Evolutionary conservation across 2,113 vertebrate genomes (phyloP).

Genomic region (Lepus timidus): DNA sequence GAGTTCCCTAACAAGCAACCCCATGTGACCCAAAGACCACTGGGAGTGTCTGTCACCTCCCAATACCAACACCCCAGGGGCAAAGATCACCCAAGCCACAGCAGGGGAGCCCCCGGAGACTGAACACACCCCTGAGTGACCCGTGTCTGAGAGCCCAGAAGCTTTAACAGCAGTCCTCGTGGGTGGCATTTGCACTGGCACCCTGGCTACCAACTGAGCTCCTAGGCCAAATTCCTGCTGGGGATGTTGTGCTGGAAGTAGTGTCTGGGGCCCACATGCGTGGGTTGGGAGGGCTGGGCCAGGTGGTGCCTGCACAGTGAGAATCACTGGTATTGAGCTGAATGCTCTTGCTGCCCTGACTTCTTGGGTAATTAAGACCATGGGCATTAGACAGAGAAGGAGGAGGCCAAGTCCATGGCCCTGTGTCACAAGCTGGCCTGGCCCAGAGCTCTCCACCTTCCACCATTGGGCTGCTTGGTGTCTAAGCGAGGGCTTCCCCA

Average conservation of each 20-base stretch:
- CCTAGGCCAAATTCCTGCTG: neutral
- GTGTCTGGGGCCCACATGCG: accelerated
- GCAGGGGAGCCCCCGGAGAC: neutral
- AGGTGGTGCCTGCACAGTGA: neutral
- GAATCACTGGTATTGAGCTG: neutral
- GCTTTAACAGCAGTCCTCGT: neutral
- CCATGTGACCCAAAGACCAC: too few species aligned
- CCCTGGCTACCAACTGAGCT: neutral
- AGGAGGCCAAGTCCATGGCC: neutral
- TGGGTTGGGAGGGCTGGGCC: neutral
- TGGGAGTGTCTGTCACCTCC: too few species aligned
- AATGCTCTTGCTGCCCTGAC: neutral
- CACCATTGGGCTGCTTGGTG: neutral
- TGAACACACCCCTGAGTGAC: neutral
- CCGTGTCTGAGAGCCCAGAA: neutral
- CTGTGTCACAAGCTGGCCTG: neutral
- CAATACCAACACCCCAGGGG: too few species aligned
- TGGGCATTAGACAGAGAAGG: neutral
- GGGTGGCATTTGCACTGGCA: too few species aligned
- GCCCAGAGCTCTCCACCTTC: too few species aligned
- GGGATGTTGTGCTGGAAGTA: neutral
- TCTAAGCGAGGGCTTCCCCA: neutral
- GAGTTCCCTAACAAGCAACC: too few species aligned
- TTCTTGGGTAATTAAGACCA: neutral
- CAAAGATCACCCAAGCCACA: too few species aligned